A percentile compares a stretch with the other conserved stretches of the same genome.
These are phyloP conservation scores for Euschistus heros DNA, from an alignment of 1,140 invertebrate genomes.

Conservation along the genomic window DNA sequence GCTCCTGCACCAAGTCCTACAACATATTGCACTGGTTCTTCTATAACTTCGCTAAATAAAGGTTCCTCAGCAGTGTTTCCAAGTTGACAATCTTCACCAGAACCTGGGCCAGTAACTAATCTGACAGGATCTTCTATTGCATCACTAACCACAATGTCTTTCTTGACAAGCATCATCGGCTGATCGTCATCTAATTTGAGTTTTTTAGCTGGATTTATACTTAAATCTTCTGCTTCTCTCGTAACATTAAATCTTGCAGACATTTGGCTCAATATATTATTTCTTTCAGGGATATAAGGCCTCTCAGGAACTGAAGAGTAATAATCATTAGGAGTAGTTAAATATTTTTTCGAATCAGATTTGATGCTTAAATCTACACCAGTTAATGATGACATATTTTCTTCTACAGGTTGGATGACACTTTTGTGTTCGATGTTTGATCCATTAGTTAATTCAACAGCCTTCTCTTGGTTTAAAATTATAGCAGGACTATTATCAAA, in stretches of 20 bases:
- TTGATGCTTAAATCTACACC: neutral
- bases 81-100: neutral
- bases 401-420: no score
- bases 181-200: neutral
- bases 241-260: slow-evolving; percentile 12
- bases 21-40: slow-evolving; percentile 58
- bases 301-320: neutral
- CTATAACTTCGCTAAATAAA: slow-evolving; percentile 54
- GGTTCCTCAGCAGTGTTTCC: slow-evolving; percentile 19
- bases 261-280: slow-evolving; percentile 21
- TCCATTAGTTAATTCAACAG: no score
- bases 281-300: neutral
- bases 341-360: neutral
- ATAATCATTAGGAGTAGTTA: neutral
- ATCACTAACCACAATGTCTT: neutral
- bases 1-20: slow-evolving; percentile 57
- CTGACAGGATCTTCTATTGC: neutral
- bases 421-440: no score
- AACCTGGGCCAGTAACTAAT: neutral
- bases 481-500: no score
- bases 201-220: slow-evolving; percentile 9
- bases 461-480: no score
- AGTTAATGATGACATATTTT: neutral
- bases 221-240: slow-evolving; percentile 10
- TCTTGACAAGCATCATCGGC: slow-evolving; percentile 8